A percentile compares a stretch with the other conserved stretches of the same genome.
These are phyloP conservation scores for Nemopilema nomurai DNA, from an alignment of 30 jellyfish, hydroid and myxozoan species.

Conservation along the genomic window DNA sequence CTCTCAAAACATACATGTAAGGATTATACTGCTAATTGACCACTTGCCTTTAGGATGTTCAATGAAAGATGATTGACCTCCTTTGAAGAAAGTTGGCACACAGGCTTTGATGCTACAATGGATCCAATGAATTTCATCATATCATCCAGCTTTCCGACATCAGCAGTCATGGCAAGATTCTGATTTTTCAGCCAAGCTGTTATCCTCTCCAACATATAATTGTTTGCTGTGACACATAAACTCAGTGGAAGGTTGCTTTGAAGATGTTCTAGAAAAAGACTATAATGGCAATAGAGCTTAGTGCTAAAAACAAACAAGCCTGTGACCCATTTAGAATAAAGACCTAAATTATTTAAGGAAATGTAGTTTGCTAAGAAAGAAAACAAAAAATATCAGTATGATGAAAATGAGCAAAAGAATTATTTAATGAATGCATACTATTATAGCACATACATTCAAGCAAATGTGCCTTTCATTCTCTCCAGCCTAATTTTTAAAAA, in stretches of 20 bases:
- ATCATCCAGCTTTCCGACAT: constrained; percentile 31
- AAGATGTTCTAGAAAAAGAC: constrained; percentile 22
- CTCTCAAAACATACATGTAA: too few species aligned
- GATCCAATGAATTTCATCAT: constrained; percentile 18
- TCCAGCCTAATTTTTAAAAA: too few species aligned
- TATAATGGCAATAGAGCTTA: not conserved
- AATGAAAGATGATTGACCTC: constrained; percentile 42
- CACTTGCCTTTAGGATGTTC: constrained; percentile 38
- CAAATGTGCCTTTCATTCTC: too few species aligned
- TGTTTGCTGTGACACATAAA: constrained; percentile 11
- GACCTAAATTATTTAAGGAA: too few species aligned
- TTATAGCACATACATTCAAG: too few species aligned
- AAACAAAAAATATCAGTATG: too few species aligned
- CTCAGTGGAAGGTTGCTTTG: constrained; percentile 34
- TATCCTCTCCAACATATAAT: constrained; percentile 14
- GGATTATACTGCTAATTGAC: not conserved
- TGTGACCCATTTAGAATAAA: too few species aligned
- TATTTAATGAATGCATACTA: too few species aligned
- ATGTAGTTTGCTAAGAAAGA: too few species aligned
- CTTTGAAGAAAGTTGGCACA: constrained; percentile 30
- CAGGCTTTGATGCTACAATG: constrained; percentile 46
- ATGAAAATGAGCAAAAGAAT: too few species aligned
- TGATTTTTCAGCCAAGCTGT: not conserved
- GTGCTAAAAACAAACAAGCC: too few species aligned
- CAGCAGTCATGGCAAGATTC: not conserved